Evolutionary conservation across 2,797 vertebrate species (phyloP).

Genomic region (Ceyx erithaca): DNA sequence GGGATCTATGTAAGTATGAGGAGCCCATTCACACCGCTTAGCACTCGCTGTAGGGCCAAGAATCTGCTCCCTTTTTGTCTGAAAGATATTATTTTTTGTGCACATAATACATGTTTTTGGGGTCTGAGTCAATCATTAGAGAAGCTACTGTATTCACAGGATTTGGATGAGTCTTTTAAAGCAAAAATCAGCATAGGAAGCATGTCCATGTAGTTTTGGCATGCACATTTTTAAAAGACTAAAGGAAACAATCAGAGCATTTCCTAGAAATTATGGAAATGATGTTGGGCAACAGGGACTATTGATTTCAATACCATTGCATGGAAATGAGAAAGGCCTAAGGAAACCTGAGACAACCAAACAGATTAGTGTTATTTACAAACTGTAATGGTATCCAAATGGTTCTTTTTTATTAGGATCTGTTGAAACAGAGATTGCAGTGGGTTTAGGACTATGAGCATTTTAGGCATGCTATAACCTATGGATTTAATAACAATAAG

Average conservation of each 20-base stretch:
- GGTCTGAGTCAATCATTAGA: background rate
- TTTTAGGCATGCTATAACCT: constrained; percentile 35
- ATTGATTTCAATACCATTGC: background rate
- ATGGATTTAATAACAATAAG: constrained; percentile 64
- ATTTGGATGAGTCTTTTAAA: background rate
- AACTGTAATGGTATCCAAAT: constrained; percentile 1
- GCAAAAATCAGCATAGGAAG: background rate
- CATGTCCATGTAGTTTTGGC: background rate
- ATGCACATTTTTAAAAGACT: background rate
- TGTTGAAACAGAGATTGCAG: constrained; percentile 23
- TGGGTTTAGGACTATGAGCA: background rate
- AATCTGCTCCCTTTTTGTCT: background rate
- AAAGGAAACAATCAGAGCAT: background rate
- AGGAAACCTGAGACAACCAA: background rate
- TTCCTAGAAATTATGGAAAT: constrained; percentile 29
- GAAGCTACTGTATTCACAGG: background rate
- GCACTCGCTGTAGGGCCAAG: background rate
- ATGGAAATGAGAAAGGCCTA: constrained; percentile 17
- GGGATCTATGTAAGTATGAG: background rate
- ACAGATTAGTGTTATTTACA: constrained; percentile 29
- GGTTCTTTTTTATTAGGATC: background rate
- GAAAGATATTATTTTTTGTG: background rate
- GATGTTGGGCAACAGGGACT: background rate
- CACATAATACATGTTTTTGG: background rate
- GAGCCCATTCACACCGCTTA: background rate